phyloP scores from a whole-genome alignment of 2,888 invertebrate genomes.

The Mechanitis messenoides region DNA sequence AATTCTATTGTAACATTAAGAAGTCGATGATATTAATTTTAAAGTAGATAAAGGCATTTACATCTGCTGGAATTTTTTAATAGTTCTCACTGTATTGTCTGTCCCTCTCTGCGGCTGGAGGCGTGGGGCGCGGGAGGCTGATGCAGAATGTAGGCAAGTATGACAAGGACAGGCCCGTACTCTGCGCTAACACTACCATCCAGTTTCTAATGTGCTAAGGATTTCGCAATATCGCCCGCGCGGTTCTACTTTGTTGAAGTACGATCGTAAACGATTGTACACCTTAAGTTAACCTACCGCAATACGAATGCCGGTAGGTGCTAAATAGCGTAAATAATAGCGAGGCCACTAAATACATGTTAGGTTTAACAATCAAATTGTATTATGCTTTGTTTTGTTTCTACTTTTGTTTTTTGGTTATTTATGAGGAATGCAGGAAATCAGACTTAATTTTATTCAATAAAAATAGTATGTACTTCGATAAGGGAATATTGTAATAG shows the following conservation, averaged over 20 bases:
- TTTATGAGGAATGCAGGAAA: conserved; percentile 10
- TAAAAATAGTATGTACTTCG: conserved; percentile 29
- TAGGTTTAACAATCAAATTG: conserved; percentile 13
- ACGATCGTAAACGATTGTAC: conserved; percentile 53
- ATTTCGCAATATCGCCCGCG: conserved; percentile 63
- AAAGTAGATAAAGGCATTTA: conserved; percentile 15
- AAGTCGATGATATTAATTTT: conserved; percentile 9
- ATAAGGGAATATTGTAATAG: conserved; percentile 56
- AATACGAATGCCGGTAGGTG: conserved; percentile 38
- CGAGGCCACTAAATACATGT: conserved; percentile 21
- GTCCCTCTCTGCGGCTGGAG: conserved; percentile 55
- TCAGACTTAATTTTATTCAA: conserved; percentile 27
- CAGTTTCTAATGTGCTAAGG: conserved; percentile 73
- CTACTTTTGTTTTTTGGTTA: conserved; percentile 6
- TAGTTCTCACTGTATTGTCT: conserved; percentile 65
- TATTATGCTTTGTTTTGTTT: conserved; percentile 18
- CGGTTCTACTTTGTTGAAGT: conserved; percentile 60
- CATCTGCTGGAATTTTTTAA: conserved; percentile 50
- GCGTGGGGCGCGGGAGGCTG: conserved; percentile 58
- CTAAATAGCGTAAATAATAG: conserved; percentile 29
- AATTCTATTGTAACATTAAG: conserved; percentile 21
- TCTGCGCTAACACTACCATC: conserved; percentile 73
- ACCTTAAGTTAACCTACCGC: conserved; percentile 48
- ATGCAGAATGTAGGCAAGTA: conserved; percentile 75
- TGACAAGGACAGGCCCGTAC: conserved; percentile 77